Base-by-base conservation (phyloP, 2,113 vertebrate genomes). In the Dunckerocampus dactyliophorus region DNA sequence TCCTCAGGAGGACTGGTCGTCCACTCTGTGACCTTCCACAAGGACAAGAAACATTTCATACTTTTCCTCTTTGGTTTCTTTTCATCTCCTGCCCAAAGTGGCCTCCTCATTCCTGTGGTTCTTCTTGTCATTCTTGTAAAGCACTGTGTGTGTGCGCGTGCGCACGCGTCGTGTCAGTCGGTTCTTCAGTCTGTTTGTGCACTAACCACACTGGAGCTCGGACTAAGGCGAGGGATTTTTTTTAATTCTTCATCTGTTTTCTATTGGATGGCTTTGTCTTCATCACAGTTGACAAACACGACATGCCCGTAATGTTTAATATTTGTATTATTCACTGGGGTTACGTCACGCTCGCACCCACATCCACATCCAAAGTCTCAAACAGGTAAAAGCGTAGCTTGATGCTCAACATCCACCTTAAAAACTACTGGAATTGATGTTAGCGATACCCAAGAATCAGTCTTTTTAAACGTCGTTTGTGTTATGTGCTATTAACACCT, bases 41-140 rank as follows among this genome's bases (percentile, higher is more conserved):
- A 39, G n/a, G 42, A 48, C 53, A 71, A 72, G 47, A 20, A 59
- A 62, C 68, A 22, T 64, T 60, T 39, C 34, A 59, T 17, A 46
- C 14, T 17, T 43, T 21, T 20, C 13, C 53, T 15, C n/a, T 13
- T 43, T 58, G 37, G 67, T 65, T 53, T 39, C 11, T 24, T 47
- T 10, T 62, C 48, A 14, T 42, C 45, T 54, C 59, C 34, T 63
- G 47, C 60, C 63, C 59, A 64, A 49, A 71, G 14, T 69, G 55
- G 71, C 66, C 47, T 61, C 78, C 72, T 56, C 79, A 78, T 82
- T 80, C 83, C 83, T 88, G 87, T 91, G 90, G 87, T 89, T 86
- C 84, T 74, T 71, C 63, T 73, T 75, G 24, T 17, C 14, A 64
- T 81, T 86, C 75, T 82, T 87, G 87, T 90, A 80, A 87, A 92